Conservation (phyloP, 2,888 invertebrate genomes). For the Tenthredo scrophulariae region DNA sequence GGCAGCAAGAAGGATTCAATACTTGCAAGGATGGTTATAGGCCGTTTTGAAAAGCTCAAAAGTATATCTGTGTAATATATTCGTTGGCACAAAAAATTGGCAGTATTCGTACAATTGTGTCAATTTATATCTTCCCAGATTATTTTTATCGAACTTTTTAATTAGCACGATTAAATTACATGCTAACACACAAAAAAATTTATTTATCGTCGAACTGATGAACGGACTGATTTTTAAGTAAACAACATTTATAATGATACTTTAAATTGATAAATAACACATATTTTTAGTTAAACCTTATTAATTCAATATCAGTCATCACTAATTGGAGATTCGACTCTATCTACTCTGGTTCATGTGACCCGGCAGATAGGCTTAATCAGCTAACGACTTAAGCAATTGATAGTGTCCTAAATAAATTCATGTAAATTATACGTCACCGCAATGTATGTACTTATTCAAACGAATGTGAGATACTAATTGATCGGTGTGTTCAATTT, state of each 20-base stretch:
- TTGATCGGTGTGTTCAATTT: neutral
- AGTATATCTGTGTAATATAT: neutral
- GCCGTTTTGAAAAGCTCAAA: neutral
- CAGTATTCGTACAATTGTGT: neutral
- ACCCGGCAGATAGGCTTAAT: neutral
- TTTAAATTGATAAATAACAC: neutral
- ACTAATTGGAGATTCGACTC: constrained; percentile 2
- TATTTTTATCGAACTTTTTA: neutral
- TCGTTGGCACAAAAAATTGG: neutral
- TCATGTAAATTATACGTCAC: neutral
- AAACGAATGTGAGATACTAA: neutral
- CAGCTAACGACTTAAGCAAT: neutral
- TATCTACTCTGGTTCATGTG: neutral
- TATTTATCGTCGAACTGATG: neutral
- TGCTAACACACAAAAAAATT: neutral
- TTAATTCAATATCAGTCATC: neutral
- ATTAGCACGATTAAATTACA: neutral
- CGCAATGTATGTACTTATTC: neutral
- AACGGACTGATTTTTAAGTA: neutral
- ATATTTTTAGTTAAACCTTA: neutral
- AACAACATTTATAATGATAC: neutral
- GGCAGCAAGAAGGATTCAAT: neutral
- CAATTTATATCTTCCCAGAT: neutral
- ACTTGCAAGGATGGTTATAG: neutral
- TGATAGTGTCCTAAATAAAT: neutral